phyloP scores from a whole-genome alignment of 2,797 vertebrate species.

The Margarornis squamiger region DNA sequence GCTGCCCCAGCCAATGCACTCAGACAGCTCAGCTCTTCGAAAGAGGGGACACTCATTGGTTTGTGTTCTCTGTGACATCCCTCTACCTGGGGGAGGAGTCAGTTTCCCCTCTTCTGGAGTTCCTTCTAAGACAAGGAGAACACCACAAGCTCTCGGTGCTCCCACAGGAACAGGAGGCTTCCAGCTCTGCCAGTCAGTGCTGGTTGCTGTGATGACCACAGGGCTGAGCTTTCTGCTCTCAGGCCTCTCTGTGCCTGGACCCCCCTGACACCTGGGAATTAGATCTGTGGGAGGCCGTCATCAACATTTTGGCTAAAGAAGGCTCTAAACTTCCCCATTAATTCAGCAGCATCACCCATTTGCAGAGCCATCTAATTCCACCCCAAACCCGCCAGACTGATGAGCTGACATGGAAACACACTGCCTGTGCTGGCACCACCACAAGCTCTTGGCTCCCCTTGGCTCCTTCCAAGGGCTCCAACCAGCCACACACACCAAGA shows the following conservation, averaged over 20 bases:
- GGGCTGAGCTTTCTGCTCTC: neutral
- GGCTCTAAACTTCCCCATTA: neutral
- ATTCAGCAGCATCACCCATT: neutral
- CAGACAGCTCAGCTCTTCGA: neutral
- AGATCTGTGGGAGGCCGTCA: neutral
- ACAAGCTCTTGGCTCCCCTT: neutral
- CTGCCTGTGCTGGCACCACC: neutral
- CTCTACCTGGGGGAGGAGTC: accelerated
- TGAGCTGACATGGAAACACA: accelerated
- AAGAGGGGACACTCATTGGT: neutral
- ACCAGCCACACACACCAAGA: accelerated
- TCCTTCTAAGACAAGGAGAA: neutral
- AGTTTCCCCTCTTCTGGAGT: too few species aligned
- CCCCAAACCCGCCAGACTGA: neutral
- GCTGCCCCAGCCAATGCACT: accelerated
- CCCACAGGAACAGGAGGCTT: neutral
- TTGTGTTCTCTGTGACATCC: neutral
- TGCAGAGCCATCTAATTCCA: neutral
- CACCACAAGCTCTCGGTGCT: neutral
- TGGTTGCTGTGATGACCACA: accelerated
- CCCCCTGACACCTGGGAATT: neutral
- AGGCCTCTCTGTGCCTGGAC: neutral
- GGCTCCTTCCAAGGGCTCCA: neutral
- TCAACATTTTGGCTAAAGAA: neutral
- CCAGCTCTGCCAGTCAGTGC: neutral